phyloP scores from a whole-genome alignment of 2,113 vertebrate genomes.

The Plecotus auritus region DNA sequence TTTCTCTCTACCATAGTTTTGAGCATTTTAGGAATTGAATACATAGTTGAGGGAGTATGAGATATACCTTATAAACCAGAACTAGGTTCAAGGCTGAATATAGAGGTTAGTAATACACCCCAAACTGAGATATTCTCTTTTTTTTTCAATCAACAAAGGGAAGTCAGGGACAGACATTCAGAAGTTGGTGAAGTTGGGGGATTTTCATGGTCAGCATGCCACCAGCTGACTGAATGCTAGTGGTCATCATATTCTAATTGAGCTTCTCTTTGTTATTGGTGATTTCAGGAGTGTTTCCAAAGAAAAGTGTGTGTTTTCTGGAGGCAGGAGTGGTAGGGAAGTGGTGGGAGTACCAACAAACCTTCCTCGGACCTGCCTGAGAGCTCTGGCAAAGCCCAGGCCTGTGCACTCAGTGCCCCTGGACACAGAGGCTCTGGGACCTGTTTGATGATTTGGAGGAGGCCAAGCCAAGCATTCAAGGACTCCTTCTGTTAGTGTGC shows the following conservation, averaged over 20 bases:
- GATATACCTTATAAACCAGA: background rate
- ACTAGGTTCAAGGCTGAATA: background rate
- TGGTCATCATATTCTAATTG: background rate
- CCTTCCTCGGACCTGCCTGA: background rate
- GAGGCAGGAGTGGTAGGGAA: background rate
- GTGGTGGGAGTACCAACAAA: background rate
- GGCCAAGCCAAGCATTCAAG: background rate
- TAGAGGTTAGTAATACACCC: background rate
- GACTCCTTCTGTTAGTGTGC: background rate
- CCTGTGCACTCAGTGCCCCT: fast-evolving
- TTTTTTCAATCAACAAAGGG: constrained; percentile 17
- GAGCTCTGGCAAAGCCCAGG: background rate
- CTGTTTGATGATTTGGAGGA: background rate
- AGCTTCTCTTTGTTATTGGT: background rate
- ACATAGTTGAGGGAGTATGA: background rate
- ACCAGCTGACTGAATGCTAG: background rate
- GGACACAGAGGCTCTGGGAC: background rate
- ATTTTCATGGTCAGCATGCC: background rate
- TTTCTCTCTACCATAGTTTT: background rate
- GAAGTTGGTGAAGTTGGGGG: background rate
- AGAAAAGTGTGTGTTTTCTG: background rate
- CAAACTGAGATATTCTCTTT: background rate
- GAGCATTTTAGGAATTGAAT: background rate
- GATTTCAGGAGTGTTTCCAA: background rate
- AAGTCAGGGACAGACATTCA: background rate